Base-by-base conservation (phyloP, 2,113 vertebrate genomes). In the Lamprologus tigripictilis region DNA sequence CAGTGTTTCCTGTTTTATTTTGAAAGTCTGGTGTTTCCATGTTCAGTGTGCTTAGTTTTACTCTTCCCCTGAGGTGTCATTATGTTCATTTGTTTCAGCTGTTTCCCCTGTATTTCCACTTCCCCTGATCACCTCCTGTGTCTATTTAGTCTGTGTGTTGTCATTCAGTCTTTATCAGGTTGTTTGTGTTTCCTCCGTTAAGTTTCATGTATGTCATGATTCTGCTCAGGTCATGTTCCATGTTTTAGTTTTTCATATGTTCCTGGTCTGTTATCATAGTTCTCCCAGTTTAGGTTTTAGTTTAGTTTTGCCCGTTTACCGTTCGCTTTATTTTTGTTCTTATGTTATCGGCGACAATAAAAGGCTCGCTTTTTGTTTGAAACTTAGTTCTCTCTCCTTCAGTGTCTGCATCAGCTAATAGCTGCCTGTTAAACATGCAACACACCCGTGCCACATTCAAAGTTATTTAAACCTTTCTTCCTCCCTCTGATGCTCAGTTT, bases 181-280 rank as follows among this genome's bases (percentile, higher is more conserved):
- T 7, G 1, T 33, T 19, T 63, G 58, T 63, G 31, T 63, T 63
- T 35, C 16, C 9, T 2, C 31, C 0, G 0, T 63, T 19, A 35
- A 4, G 16, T 35, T 63, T 63, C 9, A 33, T 33, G 5, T 63
- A 33, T 11, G 6, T 63, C 58, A 35, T 19, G 16, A 63, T 3
- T 19, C 31, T 63, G 58, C 58, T 63, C 58, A 63, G 1, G 28
- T 35, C 17, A 35, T 35, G 58, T 63, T 35, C 9, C 16, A 63
- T 35, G 28, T 4, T 63, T 11, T 63, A 1, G 16, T 35, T 63
- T 63, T 63, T 63, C 31, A 63, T 63, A 33, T 63, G 28, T 63
- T 3, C 28, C 58, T 63, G 4, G 58, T 35, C 28, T 63, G 58
- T 63, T 63, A 63, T 63, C 58, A 63, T 35, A 63, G 28, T 63